Evolutionary conservation across 2,888 invertebrate genomes (phyloP).

Genomic region (Pachymerium ferrugineum): DNA sequence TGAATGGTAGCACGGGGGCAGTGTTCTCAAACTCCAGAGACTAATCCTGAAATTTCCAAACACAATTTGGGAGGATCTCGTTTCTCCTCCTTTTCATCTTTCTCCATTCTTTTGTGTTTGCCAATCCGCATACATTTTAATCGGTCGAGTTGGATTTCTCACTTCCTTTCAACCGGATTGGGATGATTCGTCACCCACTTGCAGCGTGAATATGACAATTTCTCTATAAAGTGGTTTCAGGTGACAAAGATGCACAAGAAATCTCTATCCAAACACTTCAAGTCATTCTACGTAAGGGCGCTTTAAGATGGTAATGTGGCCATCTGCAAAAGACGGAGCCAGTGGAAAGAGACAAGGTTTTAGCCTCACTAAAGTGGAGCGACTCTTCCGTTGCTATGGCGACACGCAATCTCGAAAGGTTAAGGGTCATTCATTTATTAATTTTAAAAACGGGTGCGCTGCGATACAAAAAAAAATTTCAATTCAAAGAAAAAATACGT

Average conservation of each 20-base stretch:
- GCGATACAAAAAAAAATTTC: too few relatives aligned
- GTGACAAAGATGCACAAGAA: slow-evolving; percentile 10
- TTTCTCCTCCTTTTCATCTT: background rate
- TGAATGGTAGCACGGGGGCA: too few relatives aligned
- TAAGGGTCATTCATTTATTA: background rate
- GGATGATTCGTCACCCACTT: too few relatives aligned
- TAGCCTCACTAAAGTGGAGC: background rate
- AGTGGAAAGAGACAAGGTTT: background rate
- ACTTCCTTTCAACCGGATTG: too few relatives aligned
- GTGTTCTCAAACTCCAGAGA: too few relatives aligned
- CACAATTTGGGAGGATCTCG: background rate
- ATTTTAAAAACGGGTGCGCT: background rate
- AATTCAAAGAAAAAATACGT: background rate
- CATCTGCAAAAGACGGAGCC: slow-evolving; percentile 18
- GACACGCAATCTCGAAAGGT: background rate
- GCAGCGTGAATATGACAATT: slow-evolving; percentile 15
- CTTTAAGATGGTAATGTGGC: slow-evolving; percentile 11
- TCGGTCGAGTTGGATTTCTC: too few relatives aligned
- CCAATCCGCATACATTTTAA: background rate
- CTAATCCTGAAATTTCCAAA: slow-evolving; percentile 19
- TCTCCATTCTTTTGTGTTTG: background rate
- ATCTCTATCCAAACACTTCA: background rate
- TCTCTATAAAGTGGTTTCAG: slow-evolving; percentile 21
- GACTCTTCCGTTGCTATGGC: background rate
- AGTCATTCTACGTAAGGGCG: background rate